Percentiles rank a stretch among this genome's conserved stretches.
Conservation (phyloP, 2,113 vertebrate genomes). For the Chascanopsetta lugubris region DNA sequence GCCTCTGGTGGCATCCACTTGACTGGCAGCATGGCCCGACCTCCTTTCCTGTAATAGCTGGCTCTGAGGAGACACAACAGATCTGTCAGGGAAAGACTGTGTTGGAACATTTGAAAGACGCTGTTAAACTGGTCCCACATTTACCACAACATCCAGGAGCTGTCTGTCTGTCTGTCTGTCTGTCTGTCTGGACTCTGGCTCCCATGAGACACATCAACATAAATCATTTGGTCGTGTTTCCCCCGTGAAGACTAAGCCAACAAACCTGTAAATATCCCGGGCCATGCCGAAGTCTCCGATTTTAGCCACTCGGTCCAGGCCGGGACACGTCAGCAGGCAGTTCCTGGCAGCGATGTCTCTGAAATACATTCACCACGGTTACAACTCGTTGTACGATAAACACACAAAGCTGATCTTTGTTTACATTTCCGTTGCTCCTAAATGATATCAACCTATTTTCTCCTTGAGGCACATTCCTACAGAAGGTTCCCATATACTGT, state of each 20-base stretch:
- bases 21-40: constrained; percentile 89
- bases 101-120: no score
- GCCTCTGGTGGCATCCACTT: constrained; percentile 96
- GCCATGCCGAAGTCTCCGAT: constrained; percentile 96
- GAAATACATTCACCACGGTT: constrained; percentile 29
- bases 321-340: constrained; percentile 88
- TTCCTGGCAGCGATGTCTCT: constrained; percentile 94
- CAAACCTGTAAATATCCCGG: constrained; percentile 90
- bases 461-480: no score
- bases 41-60: constrained; percentile 92
- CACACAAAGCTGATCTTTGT: no score
- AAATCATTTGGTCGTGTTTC: background rate
- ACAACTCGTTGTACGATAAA: no score
- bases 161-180: no score
- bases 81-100: no score
- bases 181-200: background rate
- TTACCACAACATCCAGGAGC: constrained; percentile 8
- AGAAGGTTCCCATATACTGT: no score
- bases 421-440: no score
- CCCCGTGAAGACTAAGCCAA: background rate
- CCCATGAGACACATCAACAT: background rate
- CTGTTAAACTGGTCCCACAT: constrained; percentile 8
- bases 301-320: constrained; percentile 87
- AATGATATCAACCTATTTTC: no score
- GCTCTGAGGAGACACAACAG: constrained; percentile 76